phyloP scores from a whole-genome alignment of 2,888 invertebrate genomes.

The Subacronicta megacephala region DNA sequence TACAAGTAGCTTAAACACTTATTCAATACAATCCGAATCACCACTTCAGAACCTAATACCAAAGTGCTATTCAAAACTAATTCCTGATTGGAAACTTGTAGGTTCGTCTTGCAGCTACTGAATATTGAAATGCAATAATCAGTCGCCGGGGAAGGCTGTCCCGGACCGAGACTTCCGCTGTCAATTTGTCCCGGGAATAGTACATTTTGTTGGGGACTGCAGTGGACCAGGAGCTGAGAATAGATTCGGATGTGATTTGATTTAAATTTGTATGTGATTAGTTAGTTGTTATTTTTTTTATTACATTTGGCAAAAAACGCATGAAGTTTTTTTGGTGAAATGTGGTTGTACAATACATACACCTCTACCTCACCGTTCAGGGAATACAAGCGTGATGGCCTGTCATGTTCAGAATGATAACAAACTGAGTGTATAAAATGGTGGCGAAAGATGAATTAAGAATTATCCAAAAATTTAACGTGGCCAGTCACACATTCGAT shows the following conservation, averaged over 20 bases:
- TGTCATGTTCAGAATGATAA: too few relatives aligned
- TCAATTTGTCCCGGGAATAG: slow-evolving; percentile 69
- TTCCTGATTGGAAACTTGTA: slow-evolving; percentile 55
- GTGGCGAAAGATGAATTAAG: too few relatives aligned
- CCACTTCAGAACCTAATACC: slow-evolving; percentile 19
- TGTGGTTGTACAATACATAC: too few relatives aligned
- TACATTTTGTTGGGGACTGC: slow-evolving; percentile 58
- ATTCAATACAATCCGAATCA: slow-evolving; percentile 16
- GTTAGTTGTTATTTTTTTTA: too few relatives aligned
- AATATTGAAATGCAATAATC: slow-evolving; percentile 67
- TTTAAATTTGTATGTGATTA: background rate
- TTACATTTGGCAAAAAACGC: too few relatives aligned
- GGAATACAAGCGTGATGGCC: too few relatives aligned
- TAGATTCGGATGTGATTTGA: background rate
- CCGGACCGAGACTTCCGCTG: slow-evolving; percentile 60
- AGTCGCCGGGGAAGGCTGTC: slow-evolving; percentile 52
- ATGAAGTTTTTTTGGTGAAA: too few relatives aligned
- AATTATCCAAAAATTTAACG: too few relatives aligned
- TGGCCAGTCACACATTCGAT: too few relatives aligned
- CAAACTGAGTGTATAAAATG: too few relatives aligned
- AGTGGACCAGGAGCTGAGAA: slow-evolving; percentile 17
- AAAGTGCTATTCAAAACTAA: slow-evolving; percentile 51
- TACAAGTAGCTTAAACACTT: slow-evolving; percentile 12
- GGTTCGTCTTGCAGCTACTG: slow-evolving; percentile 53
- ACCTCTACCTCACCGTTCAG: too few relatives aligned